These are phyloP conservation scores for Ictalurus furcatus DNA, from an alignment of 2,113 vertebrate species.

Conservation along the genomic window DNA sequence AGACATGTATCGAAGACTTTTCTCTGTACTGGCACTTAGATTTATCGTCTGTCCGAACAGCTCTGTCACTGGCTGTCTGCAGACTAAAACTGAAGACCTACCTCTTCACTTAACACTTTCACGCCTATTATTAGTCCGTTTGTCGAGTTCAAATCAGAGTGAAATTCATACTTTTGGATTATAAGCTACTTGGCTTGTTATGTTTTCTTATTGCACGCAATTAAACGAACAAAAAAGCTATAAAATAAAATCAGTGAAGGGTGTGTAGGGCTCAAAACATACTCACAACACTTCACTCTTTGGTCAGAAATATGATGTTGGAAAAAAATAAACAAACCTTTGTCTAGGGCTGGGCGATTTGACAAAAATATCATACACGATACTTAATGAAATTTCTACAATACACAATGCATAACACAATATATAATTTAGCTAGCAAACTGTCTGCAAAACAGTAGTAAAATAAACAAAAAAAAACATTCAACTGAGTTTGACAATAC, in stretches of 20 bases:
- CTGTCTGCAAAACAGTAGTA: no score
- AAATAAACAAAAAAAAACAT: no score
- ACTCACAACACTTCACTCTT: not conserved
- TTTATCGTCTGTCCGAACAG: not conserved
- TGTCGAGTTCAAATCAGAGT: not conserved
- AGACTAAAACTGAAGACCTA: not conserved
- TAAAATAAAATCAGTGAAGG: not conserved
- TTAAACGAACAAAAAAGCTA: not conserved
- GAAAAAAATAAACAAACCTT: not conserved
- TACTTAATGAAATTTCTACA: no score
- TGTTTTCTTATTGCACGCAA: not conserved
- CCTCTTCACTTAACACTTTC: not conserved
- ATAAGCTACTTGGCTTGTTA: not conserved
- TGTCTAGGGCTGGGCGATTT: not conserved
- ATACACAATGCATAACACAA: no score
- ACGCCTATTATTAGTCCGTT: not conserved
- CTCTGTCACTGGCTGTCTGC: not conserved
- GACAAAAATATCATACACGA: no score
- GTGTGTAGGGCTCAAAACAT: not conserved
- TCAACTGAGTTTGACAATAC: no score
- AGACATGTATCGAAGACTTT: not conserved
- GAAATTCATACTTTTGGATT: not conserved
- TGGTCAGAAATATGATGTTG: not conserved
- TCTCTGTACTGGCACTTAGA: not conserved
- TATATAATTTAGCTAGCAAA: no score